phyloP scores from a whole-genome alignment of 92 coral and sea anemone genomes.

The Zoanthus gigantus region DNA sequence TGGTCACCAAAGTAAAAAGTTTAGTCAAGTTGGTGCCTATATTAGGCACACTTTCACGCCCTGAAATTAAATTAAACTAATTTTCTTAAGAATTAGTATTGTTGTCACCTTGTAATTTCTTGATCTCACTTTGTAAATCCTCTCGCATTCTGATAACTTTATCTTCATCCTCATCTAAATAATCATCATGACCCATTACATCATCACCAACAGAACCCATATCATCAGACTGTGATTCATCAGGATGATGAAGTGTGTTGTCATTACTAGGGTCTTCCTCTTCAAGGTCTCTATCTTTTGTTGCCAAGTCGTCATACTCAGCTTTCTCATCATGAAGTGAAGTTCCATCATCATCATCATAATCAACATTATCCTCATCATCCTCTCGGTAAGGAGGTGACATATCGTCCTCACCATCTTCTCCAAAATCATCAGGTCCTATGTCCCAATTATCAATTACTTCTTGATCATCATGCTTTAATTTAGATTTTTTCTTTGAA shows the following conservation, averaged over 20 bases:
- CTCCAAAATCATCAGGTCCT: slow-evolving; percentile 28
- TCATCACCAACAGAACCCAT: slow-evolving; percentile 29
- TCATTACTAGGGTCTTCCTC: slow-evolving; percentile 7
- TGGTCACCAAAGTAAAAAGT: no score
- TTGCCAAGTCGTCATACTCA: not conserved
- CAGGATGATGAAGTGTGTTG: not conserved
- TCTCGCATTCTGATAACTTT: slow-evolving; percentile 41
- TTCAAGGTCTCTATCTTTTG: slow-evolving; percentile 6
- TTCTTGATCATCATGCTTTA: slow-evolving; percentile 18
- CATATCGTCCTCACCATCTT: slow-evolving; percentile 35
- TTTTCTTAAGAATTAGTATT: no score
- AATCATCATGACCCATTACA: slow-evolving; percentile 62
- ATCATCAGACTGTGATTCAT: slow-evolving; percentile 8
- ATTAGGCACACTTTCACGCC: no score
- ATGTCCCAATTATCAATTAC: slow-evolving; percentile 43
- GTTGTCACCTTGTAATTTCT: slow-evolving; percentile 76
- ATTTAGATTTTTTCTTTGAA: slow-evolving; percentile 15
- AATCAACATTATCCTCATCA: slow-evolving; percentile 19
- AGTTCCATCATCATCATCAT: slow-evolving; percentile 10
- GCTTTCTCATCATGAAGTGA: slow-evolving; percentile 31
- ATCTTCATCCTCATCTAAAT: slow-evolving; percentile 51
- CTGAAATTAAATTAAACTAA: no score
- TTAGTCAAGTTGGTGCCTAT: no score
- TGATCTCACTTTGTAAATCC: slow-evolving; percentile 78
- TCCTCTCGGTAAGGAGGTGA: slow-evolving; percentile 29